phyloP scores from a whole-genome alignment of 2,113 vertebrate species.

The Leptosomus discolor region DNA sequence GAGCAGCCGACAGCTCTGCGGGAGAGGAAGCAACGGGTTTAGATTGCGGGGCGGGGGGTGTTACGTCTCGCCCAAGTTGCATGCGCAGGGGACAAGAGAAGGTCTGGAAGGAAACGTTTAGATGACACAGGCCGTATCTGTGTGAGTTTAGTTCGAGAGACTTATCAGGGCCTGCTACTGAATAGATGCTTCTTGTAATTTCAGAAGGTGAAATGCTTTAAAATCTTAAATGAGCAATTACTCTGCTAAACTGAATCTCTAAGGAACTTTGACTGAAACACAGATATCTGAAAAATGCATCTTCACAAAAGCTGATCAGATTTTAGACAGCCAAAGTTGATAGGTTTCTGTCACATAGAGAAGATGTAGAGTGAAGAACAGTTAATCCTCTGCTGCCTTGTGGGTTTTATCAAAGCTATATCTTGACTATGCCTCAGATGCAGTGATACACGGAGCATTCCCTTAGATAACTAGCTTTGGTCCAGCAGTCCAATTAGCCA shows the following conservation, averaged over 20 bases:
- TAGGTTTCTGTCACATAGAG: background rate
- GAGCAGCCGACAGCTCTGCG: background rate
- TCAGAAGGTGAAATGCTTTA: background rate
- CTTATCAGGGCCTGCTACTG: accelerated
- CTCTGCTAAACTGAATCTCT: background rate
- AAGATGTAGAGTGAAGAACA: background rate
- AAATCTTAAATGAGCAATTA: background rate
- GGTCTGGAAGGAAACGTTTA: background rate
- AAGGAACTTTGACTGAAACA: background rate
- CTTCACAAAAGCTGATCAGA: background rate
- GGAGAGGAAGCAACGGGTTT: accelerated
- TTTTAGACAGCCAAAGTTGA: background rate
- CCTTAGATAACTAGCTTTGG: background rate
- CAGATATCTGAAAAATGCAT: background rate
- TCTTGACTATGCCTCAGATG: background rate
- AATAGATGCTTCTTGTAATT: background rate
- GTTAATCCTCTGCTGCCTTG: background rate
- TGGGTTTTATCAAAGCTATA: background rate
- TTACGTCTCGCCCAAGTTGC: accelerated
- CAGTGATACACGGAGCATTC: background rate
- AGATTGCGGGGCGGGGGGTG: accelerated
- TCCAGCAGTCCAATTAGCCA: background rate
- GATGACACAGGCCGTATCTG: accelerated
- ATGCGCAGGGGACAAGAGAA: background rate
- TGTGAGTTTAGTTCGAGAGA: background rate